Base-by-base conservation (phyloP, 2,797 vertebrate genomes). In the Ptychobarbus kaznakovi region DNA sequence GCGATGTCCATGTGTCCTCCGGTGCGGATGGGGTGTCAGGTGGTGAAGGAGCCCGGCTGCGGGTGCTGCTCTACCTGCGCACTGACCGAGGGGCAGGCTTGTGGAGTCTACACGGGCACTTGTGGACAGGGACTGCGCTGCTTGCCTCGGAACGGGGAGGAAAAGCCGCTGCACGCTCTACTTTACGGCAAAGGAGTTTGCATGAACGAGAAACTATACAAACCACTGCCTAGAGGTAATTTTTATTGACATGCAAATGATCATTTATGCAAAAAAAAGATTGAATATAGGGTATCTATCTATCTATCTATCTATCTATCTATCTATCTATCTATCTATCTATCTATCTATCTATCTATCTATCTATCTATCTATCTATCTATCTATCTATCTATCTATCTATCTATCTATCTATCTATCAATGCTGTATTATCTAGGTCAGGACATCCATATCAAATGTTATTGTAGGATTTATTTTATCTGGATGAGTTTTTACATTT, bases 21-120 rank as follows among this genome's bases (percentile, higher is more conserved):
- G 86, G 94, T 96, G 89, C 96, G 97, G 49, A 88, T 95, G 90
- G 95, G 95, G 90, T 99, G 97, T 74, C 95, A 97, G 94, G 93
- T 95, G 93, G 97, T 98, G 88, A 97, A 97, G 92, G 97, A 98
- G 92, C 97, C 97, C 22, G 97, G 97, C 93, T 98, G 97, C 92
- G 97, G 97, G 90, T 99, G 97, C 95, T 99, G 97, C 92, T 94
- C 96, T 94, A 99, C 97, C 75, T 99, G 97, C 93, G 97, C 97
- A 89, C 96, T 98, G 91, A 95, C 94, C 0, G 97, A 97, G 93
- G 97, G 96, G 28, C 96, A 96, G 92, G 87, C 95, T 86, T 98
- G 97, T 92, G 97, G 97, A 81, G 97, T 99, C 89, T 99, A 99
- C 96, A 98, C 97, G 0, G 96, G 96, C 91, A 96, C 96, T 89